Percentiles rank a stretch among this genome's conserved stretches.
These are phyloP conservation scores for Branchinecta lynchi DNA, from an alignment of 1,140 invertebrate genomes.

Conservation along the genomic window DNA sequence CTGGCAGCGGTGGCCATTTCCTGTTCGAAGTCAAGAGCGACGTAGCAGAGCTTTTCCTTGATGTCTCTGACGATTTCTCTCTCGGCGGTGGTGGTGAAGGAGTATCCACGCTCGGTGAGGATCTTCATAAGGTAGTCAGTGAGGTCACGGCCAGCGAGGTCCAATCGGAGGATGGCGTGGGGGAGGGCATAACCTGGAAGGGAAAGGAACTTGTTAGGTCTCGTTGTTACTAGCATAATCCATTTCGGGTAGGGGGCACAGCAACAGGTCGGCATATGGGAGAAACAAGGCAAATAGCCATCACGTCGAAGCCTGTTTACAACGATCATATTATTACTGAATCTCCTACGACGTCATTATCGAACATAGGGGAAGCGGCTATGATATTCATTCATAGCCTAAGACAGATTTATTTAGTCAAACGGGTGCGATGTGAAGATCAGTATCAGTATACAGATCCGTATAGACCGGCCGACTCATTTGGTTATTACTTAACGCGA, in stretches of 20 bases:
- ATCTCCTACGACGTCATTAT: no score
- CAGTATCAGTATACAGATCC: no score
- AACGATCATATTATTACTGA: no score
- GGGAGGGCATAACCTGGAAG: conserved; percentile 33
- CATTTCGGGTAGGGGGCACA: conserved; percentile 88
- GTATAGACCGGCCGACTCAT: no score
- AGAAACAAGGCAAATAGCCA: no score
- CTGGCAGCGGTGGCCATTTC: conserved; percentile 83
- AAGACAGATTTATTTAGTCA: no score
- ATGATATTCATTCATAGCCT: no score
- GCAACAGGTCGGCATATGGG: conserved; percentile 52
- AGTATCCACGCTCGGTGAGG: conserved; percentile 34
- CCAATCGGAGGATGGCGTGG: conserved; percentile 37
- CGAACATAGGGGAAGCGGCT: no score
- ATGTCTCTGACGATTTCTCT: conserved; percentile 84
- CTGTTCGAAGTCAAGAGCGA: conserved; percentile 46
- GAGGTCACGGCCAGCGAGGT: conserved; percentile 26
- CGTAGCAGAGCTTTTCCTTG: no score
- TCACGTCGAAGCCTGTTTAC: no score
- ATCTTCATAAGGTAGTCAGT: conserved; percentile 41
- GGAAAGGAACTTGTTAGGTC: conserved; percentile 30
- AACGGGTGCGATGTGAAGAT: no score
- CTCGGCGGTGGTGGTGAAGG: conserved; percentile 48
- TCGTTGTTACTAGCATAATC: conserved; percentile 86
- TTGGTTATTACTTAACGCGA: no score